Evolutionary conservation across 2,888 invertebrate genomes (phyloP), one percentile per base, ranked within the genome.

Genomic region (Stenodema calcarata): DNA sequence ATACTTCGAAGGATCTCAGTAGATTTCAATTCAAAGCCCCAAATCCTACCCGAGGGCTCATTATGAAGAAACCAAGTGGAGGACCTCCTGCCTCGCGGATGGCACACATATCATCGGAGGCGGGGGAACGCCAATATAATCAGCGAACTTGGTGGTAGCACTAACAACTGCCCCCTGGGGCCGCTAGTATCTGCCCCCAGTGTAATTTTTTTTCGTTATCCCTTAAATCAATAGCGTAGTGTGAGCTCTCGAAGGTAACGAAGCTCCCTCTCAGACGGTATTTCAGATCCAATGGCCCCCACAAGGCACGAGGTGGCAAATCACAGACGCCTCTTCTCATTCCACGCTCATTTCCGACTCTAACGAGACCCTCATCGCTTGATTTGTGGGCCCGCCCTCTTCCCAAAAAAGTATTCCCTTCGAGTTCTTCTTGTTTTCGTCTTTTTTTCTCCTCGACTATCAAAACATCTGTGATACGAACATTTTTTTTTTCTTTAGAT

Each of bases 311-410:
- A 69, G 70, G 70, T 82, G 82, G 80, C 80, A 81, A 81, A 81
- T 81, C 80, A 70, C 82, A 70, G 41, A 82, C 70, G 69, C 62
- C 62, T 35, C 18, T 69, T 82, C 82, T 62, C 82, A 82, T 82
- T 70, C 82, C 82, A 70, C 70, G 70, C 70, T 82, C 82, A 82
- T 82, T 82, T 82, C 82, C 70, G 82, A 82, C 82, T 70, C 82
- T 82, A 82, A 82, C 82, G 82, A 82, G 82, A 70, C 82, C 82
- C 80, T 80, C 80, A 80, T 80, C 50, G 82, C 82, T 70, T 82
- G 82, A 82, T 82, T 82, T 82, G 82, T 82, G 27, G 70, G 11
- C 30, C 35, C 35, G 35, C 30, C 14, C 80, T 23, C 80, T 30
- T 35, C 54, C 54, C 18, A 70, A 62, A 62, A 47, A 62, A 82